phyloP scores from a whole-genome alignment of 2,113 vertebrate species.

The Poecile atricapillus region DNA sequence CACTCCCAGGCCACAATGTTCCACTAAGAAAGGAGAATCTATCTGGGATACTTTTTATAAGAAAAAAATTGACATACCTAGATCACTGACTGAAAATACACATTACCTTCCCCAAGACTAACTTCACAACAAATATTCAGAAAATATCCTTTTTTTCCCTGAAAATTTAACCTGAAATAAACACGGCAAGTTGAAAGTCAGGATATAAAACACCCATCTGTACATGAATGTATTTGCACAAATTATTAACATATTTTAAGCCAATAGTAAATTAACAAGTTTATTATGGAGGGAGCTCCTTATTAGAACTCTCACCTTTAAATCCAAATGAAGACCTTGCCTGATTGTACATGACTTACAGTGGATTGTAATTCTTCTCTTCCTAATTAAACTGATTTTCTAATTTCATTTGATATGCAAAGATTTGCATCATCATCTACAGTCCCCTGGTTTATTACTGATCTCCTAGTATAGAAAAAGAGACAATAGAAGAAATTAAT shows the following conservation, averaged over 20 bases:
- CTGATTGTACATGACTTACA: background rate
- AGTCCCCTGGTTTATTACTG: background rate
- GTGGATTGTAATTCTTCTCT: background rate
- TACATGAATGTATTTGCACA: background rate
- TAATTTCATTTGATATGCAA: conserved; percentile 52
- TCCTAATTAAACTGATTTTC: conserved; percentile 37
- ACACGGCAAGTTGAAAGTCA: background rate
- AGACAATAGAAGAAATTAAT: background rate
- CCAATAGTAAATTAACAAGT: background rate
- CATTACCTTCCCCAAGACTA: background rate
- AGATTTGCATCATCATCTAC: background rate
- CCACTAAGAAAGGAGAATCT: background rate
- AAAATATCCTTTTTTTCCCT: background rate
- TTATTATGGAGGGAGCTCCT: background rate
- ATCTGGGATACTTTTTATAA: background rate
- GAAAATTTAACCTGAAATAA: background rate
- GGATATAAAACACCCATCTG: background rate
- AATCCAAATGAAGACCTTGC: conserved; percentile 12
- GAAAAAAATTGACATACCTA: background rate
- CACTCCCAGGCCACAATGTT: background rate
- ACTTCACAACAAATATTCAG: background rate
- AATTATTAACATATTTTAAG: background rate
- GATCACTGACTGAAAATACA: background rate
- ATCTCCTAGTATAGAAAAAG: background rate
- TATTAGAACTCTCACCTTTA: conserved; percentile 27